Base-by-base conservation (phyloP, 2,888 invertebrate species). In the Conomelus anceps region DNA sequence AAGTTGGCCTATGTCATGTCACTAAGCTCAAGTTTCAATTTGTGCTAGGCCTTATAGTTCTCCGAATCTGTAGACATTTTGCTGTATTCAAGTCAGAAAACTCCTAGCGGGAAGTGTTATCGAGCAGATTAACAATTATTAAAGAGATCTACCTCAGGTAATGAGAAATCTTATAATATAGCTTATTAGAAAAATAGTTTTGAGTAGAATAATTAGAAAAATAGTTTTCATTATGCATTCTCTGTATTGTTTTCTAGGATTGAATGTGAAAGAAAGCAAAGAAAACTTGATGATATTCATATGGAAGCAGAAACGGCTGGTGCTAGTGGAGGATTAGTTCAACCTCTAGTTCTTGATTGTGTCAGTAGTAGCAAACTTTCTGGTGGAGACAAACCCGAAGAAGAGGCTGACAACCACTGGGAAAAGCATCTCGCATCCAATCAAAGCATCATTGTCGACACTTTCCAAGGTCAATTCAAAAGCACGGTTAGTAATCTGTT, bases 381-480 rank as follows among this genome's bases (percentile, higher is more conserved):
- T 4, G 86, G 24, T 23, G 86, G 22, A 7, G 86, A 86, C 20
- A 20, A 93, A 41, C 92, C 93, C 24, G 92, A 92, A 86, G 90
- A 91, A 13, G 94, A 94, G 90, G 95, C 95, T 0, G 94, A 94
- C 89, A 93, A 93, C 90, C 94, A 94, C 88, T 95, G 95, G 95
- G 93, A 94, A 85, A 94, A 94, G 90, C 95, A 95, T 91, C 92
- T 95, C 89, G 92, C 93, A 88, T 93, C 93, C n/a, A 95, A 95
- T 92, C 93, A 94, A 91, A 95, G 95, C 91, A 93, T 95, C 22
- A 94, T 95, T 88, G 95, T 95, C 24, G 94, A 95, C 91, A 95
- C 95, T 89, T 95, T 95, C 92, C 95, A 95, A 92, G 95, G 95
- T 88, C 95, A 95, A 92, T 95, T 95, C 92, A 95, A 95, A 91